These are phyloP conservation scores for Rhabdomys pumilio DNA, from an alignment of 2,797 vertebrate species.

Conservation along the genomic window DNA sequence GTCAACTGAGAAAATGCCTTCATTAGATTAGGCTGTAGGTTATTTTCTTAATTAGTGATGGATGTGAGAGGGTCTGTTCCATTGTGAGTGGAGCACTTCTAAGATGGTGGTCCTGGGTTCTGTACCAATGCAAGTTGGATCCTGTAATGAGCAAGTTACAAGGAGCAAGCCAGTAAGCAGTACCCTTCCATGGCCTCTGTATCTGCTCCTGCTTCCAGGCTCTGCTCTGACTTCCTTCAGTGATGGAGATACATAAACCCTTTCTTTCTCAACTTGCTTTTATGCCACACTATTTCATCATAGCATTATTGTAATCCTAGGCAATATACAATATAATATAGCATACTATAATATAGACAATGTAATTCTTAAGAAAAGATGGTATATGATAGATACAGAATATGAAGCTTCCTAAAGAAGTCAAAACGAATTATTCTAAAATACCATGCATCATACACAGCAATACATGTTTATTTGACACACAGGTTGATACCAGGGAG, in stretches of 20 bases:
- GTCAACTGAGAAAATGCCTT: neutral
- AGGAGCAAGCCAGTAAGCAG: neutral
- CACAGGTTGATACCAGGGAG: neutral
- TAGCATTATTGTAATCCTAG: neutral
- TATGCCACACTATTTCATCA: neutral
- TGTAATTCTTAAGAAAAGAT: conserved; percentile 25
- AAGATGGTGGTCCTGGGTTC: neutral
- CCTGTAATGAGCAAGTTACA: neutral
- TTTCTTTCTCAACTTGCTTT: neutral
- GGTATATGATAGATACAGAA: neutral
- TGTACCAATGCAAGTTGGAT: too few species aligned
- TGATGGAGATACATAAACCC: neutral
- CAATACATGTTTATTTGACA: neutral
- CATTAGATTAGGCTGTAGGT: neutral
- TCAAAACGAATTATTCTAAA: conserved; percentile 12
- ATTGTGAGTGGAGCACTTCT: neutral
- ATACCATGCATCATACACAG: neutral
- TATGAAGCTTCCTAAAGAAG: conserved; percentile 1
- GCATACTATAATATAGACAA: neutral
- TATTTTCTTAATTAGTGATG: neutral
- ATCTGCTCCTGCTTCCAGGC: neutral
- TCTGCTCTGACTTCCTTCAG: neutral
- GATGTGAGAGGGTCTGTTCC: neutral
- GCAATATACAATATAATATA: neutral
- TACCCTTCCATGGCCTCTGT: neutral